Percentiles rank a stretch among this genome's conserved stretches.
These are phyloP conservation scores for Phymorhynchus buccinoides DNA, from an alignment of 1,140 invertebrate species.

Conservation along the genomic window DNA sequence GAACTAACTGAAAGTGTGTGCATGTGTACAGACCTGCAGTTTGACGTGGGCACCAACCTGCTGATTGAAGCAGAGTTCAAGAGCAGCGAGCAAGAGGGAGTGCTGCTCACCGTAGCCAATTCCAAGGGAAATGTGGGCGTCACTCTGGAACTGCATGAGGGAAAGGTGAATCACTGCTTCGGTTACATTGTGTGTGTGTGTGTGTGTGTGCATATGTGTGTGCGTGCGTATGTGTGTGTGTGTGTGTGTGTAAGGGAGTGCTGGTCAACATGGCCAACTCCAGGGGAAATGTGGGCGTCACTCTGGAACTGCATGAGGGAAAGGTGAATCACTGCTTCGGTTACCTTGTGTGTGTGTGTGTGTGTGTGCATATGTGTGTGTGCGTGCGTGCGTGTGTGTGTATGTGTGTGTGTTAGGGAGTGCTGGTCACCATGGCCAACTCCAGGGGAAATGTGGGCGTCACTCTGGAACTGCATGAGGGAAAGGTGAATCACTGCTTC, in stretches of 20 bases:
- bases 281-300: slow-evolving; percentile 80
- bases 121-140: slow-evolving; percentile 79
- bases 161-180: slow-evolving; percentile 77
- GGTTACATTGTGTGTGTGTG: background rate
- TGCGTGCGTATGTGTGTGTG: background rate
- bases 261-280: slow-evolving; percentile 83
- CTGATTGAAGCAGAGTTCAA: slow-evolving; percentile 88
- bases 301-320: slow-evolving; percentile 84
- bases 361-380: background rate
- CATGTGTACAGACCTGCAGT: slow-evolving; percentile 81
- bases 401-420: slow-evolving; percentile 75
- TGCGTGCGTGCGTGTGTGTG: background rate
- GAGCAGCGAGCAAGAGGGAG: slow-evolving; percentile 85
- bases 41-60: slow-evolving; percentile 80
- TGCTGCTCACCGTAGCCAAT: slow-evolving; percentile 84
- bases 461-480: slow-evolving; percentile 84
- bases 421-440: slow-evolving; percentile 84
- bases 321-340: slow-evolving; percentile 75
- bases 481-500: slow-evolving; percentile 77
- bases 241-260: slow-evolving; percentile 77
- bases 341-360: background rate
- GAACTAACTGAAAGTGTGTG: too few relatives aligned
- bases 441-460: slow-evolving; percentile 79
- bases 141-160: slow-evolving; percentile 84
- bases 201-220: background rate